Evolutionary conservation across 2,888 invertebrate species (phyloP).

Genomic region (Metallyticus violacea): DNA sequence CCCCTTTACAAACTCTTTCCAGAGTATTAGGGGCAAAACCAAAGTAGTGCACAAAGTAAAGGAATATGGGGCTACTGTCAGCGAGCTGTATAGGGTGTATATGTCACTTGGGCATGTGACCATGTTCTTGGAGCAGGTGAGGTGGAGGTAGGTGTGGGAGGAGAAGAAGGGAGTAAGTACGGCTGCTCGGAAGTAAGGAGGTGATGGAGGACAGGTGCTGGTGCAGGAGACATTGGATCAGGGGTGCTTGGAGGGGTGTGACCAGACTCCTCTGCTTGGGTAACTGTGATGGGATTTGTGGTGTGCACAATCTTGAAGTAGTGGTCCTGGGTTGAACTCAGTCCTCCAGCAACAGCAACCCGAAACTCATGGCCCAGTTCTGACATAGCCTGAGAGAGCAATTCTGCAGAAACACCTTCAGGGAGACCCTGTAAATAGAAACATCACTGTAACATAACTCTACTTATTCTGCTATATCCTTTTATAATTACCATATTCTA

Average conservation of each 20-base stretch:
- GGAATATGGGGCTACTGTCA: slow-evolving; percentile 19
- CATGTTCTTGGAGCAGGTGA: slow-evolving; percentile 25
- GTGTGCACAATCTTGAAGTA: slow-evolving; percentile 30
- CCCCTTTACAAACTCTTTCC: slow-evolving; percentile 17
- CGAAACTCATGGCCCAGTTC: slow-evolving; percentile 32
- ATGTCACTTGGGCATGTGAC: slow-evolving; percentile 18
- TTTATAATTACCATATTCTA: no score
- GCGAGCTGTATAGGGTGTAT: slow-evolving; percentile 32
- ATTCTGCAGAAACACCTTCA: slow-evolving; percentile 25
- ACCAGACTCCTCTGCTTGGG: not conserved
- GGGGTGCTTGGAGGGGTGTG: not conserved
- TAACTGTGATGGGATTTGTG: slow-evolving; percentile 19
- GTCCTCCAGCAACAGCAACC: slow-evolving; percentile 16
- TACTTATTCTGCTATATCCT: no score
- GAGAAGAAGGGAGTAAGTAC: not conserved
- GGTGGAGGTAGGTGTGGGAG: not conserved
- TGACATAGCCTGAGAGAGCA: slow-evolving; percentile 33
- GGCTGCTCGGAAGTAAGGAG: not conserved
- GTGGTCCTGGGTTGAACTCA: slow-evolving; percentile 20
- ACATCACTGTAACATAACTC: no score
- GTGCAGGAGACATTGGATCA: not conserved
- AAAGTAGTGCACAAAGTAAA: slow-evolving; percentile 16
- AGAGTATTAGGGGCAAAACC: slow-evolving; percentile 7
- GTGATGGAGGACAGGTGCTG: not conserved
- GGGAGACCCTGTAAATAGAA: slow-evolving; percentile 19